These are phyloP conservation scores for Circaetus gallicus DNA, from an alignment of 2,113 vertebrate species.

Conservation along the genomic window DNA sequence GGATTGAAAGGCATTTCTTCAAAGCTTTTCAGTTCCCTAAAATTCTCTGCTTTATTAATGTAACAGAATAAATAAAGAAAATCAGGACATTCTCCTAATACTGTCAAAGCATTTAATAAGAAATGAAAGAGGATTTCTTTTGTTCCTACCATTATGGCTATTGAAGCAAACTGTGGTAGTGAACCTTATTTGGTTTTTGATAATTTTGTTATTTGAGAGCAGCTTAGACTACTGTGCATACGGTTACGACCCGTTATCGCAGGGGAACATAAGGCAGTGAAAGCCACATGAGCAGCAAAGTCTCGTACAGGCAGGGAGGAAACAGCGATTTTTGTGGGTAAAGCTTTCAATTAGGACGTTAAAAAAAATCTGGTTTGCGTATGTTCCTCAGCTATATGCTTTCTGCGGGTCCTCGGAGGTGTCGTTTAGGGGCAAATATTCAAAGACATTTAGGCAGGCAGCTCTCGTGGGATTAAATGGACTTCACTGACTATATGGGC, in stretches of 20 bases:
- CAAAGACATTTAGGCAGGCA: background rate
- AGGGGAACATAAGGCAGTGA: background rate
- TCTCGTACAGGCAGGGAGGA: background rate
- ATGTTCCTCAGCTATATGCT: background rate
- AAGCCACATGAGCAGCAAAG: background rate
- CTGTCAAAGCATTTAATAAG: slow-evolving; percentile 14
- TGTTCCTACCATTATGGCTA: background rate
- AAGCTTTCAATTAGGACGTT: background rate
- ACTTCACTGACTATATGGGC: background rate
- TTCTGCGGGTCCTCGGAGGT: background rate
- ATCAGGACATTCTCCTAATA: background rate
- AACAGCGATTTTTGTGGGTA: background rate
- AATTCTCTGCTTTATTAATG: background rate
- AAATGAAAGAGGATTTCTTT: slow-evolving; percentile 35
- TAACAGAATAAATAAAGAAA: slow-evolving; percentile 3
- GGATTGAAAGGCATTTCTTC: background rate
- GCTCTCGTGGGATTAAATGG: background rate
- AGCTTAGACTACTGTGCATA: background rate
- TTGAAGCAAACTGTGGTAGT: background rate
- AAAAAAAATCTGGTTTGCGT: background rate
- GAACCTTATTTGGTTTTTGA: background rate
- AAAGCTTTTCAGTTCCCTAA: background rate
- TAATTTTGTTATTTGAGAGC: slow-evolving; percentile 29
- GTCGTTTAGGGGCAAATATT: background rate
- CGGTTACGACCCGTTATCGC: background rate